These are phyloP conservation scores for Embiotoca jacksoni DNA, from an alignment of 2,113 vertebrate species.

Conservation along the genomic window DNA sequence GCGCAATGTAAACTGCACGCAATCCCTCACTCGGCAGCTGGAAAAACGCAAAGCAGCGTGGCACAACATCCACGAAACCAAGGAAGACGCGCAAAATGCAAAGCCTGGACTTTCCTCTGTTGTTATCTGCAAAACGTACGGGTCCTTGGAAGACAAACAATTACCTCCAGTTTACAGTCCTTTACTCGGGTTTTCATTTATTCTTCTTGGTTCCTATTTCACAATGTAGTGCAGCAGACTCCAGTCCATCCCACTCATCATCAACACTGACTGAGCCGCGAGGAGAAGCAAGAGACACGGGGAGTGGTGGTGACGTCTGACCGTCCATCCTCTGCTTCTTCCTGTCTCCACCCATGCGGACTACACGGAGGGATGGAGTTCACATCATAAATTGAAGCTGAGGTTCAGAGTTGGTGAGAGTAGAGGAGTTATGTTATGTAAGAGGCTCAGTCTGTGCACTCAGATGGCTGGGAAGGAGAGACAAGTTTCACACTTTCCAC, in stretches of 20 bases:
- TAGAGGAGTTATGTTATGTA: conserved; percentile 28
- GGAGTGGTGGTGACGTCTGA: conserved; percentile 68
- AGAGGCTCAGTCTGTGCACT: conserved; percentile 32
- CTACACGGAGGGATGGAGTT: conserved; percentile 31
- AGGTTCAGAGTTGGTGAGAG: conserved; percentile 23
- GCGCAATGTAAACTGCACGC: conserved; percentile 11
- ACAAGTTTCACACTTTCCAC: conserved; percentile 55
- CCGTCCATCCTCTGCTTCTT: conserved; percentile 59
- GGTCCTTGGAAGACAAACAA: not conserved
- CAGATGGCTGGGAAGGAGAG: conserved; percentile 28
- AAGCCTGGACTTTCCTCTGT: not conserved
- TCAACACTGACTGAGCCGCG: conserved; percentile 40
- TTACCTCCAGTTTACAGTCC: not conserved
- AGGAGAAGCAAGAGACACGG: conserved; percentile 37
- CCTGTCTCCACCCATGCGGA: conserved; percentile 67
- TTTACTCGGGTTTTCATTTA: conserved; percentile 13
- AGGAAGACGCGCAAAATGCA: conserved; percentile 10
- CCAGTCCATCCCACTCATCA: conserved; percentile 27
- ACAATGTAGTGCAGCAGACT: conserved; percentile 1
- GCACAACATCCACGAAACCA: conserved; percentile 41
- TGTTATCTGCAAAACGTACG: not conserved
- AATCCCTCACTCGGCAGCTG: conserved; percentile 32
- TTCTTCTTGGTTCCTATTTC: not conserved
- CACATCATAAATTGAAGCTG: conserved; percentile 17
- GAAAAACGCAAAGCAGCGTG: conserved; percentile 5